phyloP scores from a whole-genome alignment of 2,113 vertebrate genomes.

The Hoplias malabaricus region DNA sequence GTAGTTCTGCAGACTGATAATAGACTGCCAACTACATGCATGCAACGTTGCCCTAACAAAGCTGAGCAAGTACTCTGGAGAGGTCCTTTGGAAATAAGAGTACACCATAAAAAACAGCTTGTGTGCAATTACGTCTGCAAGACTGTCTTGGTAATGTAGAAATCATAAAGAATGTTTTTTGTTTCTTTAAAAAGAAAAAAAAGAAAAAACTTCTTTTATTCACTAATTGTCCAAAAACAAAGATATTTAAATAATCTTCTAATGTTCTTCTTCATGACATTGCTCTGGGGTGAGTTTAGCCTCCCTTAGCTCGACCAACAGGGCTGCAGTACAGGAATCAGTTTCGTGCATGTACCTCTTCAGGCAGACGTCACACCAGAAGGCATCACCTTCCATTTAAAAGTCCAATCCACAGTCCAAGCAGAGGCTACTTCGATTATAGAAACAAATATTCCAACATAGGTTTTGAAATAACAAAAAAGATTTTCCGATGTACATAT shows the following conservation, averaged over 20 bases:
- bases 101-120: neutral
- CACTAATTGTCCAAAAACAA: neutral
- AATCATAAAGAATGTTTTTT: neutral
- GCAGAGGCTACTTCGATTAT: neutral
- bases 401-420: neutral
- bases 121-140: neutral
- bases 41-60: constrained; percentile 47
- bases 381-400: neutral
- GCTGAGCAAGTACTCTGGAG: constrained; percentile 5
- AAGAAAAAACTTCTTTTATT: neutral
- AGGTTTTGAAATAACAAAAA: neutral
- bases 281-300: neutral
- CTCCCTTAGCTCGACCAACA: neutral
- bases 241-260: neutral
- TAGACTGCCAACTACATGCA: constrained; percentile 42
- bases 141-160: neutral
- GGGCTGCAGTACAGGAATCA: neutral
- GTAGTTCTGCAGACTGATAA: constrained; percentile 39
- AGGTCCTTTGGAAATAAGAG: neutral
- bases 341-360: neutral
- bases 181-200: neutral
- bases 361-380: neutral
- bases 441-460: neutral
- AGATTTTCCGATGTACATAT: constrained; percentile 31
- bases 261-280: neutral